phyloP scores from a whole-genome alignment of 2,113 vertebrate species.

The Rhadina sibilatrix region DNA sequence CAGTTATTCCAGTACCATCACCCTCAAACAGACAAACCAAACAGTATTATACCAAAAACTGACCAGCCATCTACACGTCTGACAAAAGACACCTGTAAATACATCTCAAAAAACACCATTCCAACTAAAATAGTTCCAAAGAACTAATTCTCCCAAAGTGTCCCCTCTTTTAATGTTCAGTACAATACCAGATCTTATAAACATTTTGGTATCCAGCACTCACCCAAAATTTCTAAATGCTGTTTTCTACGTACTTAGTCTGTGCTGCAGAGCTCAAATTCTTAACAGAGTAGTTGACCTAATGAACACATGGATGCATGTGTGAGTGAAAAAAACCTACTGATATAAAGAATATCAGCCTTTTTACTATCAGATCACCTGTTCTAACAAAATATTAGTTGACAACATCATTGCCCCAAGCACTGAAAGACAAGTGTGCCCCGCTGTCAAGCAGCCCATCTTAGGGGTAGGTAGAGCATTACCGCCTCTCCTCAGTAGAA shows the following conservation, averaged over 20 bases:
- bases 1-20: neutral
- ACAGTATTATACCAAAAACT: neutral
- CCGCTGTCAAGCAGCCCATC: neutral
- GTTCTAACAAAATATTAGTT: neutral
- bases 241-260: neutral
- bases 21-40: neutral
- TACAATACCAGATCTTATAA: neutral
- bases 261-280: neutral
- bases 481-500: neutral
- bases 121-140: neutral
- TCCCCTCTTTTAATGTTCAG: neutral
- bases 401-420: neutral
- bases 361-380: neutral
- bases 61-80: neutral
- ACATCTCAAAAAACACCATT: neutral
- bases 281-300: neutral
- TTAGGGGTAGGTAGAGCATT: neutral
- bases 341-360: neutral
- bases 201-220: neutral
- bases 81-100: neutral
- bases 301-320: accelerated
- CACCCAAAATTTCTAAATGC: neutral
- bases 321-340: neutral
- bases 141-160: accelerated
- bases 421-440: neutral